These are phyloP conservation scores for Aptenodytes forsteri DNA, from an alignment of 2,113 vertebrate species.

Conservation along the genomic window DNA sequence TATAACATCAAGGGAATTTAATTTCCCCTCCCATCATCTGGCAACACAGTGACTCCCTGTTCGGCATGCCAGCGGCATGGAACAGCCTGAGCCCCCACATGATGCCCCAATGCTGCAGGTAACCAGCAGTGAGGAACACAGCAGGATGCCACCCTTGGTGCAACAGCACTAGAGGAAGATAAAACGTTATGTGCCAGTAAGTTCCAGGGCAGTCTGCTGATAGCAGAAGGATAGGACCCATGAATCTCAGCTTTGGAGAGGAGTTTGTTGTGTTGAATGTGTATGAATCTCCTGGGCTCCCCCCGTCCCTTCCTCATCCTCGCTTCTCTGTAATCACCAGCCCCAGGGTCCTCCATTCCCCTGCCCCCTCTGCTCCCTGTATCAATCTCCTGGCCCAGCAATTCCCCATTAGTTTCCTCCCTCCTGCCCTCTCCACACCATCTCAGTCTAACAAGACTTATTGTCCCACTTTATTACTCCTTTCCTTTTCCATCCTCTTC, in stretches of 20 bases:
- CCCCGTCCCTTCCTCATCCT: neutral
- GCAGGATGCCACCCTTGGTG: neutral
- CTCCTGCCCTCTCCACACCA: neutral
- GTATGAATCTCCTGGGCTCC: neutral
- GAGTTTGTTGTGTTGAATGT: neutral
- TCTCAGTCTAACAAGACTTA: neutral
- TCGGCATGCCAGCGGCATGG: rapidly evolving
- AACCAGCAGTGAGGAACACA: neutral
- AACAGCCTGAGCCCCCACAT: neutral
- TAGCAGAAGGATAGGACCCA: neutral
- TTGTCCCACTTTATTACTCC: neutral
- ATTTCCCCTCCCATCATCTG: neutral
- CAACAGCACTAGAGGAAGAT: neutral
- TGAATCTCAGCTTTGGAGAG: neutral
- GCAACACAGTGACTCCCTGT: neutral
- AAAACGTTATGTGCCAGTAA: neutral
- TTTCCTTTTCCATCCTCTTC: neutral
- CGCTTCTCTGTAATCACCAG: neutral
- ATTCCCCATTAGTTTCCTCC: neutral
- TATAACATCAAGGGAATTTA: neutral
- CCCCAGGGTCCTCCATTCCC: neutral
- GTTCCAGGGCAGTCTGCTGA: neutral
- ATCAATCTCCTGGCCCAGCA: neutral
- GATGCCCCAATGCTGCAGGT: neutral
- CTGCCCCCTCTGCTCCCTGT: neutral